These are phyloP conservation scores for Lysiphlebus fabarum DNA, from an alignment of 1,140 invertebrate species.

Conservation along the genomic window DNA sequence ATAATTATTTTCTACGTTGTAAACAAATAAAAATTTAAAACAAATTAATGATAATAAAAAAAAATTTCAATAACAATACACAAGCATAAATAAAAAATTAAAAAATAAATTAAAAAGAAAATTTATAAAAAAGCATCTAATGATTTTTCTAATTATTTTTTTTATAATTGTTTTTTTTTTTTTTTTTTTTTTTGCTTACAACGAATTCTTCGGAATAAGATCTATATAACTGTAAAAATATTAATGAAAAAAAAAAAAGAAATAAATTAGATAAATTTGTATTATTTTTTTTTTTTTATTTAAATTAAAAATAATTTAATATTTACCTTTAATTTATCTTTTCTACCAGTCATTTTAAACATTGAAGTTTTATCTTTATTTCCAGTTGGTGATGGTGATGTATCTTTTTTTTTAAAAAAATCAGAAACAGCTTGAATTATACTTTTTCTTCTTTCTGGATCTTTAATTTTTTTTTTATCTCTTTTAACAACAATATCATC, in stretches of 20 bases:
- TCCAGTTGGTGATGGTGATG: slow-evolving; percentile 45
- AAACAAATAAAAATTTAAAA: no score
- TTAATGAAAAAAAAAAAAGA: slow-evolving; percentile 35
- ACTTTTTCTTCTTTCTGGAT: slow-evolving; percentile 72
- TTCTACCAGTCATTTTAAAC: slow-evolving; percentile 64
- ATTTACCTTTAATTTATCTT: slow-evolving; percentile 68
- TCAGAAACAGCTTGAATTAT: slow-evolving; percentile 81
- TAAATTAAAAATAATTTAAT: no score
- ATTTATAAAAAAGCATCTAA: not conserved
- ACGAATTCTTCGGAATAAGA: slow-evolving; percentile 54
- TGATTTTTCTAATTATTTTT: not conserved
- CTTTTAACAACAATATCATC: slow-evolving; percentile 32
- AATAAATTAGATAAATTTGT: slow-evolving; percentile 12
- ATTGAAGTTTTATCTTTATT: slow-evolving; percentile 59
- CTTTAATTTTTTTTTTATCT: slow-evolving; percentile 57
- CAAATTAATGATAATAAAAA: no score
- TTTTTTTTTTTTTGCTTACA: slow-evolving; percentile 45
- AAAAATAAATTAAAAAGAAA: no score
- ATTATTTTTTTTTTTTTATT: no score
- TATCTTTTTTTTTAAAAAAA: slow-evolving; percentile 69
- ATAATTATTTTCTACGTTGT: not conserved
- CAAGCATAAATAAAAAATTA: not conserved
- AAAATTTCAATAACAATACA: not conserved
- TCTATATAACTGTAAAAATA: slow-evolving; percentile 52
- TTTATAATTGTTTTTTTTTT: no score